phyloP scores from a whole-genome alignment of 2,113 vertebrate genomes.

The Mesoclemmys tuberculata region DNA sequence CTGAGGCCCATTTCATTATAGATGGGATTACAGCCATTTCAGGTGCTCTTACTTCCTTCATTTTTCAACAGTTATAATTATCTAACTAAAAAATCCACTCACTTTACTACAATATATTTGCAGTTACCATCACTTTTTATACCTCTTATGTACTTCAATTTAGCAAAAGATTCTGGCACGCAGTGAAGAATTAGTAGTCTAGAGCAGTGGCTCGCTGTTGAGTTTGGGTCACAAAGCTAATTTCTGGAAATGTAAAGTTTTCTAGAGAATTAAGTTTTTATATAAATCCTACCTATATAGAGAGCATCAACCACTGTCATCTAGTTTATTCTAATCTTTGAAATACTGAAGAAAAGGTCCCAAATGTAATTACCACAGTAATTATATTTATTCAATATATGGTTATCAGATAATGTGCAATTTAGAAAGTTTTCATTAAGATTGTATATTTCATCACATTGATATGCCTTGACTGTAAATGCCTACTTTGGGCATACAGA shows the following conservation, averaged over 20 bases:
- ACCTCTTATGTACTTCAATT: background rate
- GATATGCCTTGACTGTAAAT: background rate
- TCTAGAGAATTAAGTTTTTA: background rate
- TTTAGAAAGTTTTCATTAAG: background rate
- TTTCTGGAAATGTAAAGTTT: background rate
- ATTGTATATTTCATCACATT: background rate
- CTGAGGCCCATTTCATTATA: background rate
- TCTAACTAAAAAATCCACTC: background rate
- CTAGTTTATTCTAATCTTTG: background rate
- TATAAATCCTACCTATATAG: background rate
- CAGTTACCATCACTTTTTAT: background rate
- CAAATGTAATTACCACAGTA: background rate
- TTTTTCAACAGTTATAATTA: background rate
- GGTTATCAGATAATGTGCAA: background rate
- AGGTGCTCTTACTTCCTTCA: background rate
- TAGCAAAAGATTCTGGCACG: background rate
- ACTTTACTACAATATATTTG: background rate
- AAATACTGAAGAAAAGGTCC: background rate
- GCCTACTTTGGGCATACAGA: background rate
- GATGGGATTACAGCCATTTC: background rate
- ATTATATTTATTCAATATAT: background rate
- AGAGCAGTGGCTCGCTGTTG: background rate
- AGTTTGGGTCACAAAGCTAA: conserved; percentile 1
- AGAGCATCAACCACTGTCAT: background rate
- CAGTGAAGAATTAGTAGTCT: background rate